These are phyloP conservation scores for Gallirallus australis DNA, from an alignment of 2,797 vertebrate species.

Conservation along the genomic window DNA sequence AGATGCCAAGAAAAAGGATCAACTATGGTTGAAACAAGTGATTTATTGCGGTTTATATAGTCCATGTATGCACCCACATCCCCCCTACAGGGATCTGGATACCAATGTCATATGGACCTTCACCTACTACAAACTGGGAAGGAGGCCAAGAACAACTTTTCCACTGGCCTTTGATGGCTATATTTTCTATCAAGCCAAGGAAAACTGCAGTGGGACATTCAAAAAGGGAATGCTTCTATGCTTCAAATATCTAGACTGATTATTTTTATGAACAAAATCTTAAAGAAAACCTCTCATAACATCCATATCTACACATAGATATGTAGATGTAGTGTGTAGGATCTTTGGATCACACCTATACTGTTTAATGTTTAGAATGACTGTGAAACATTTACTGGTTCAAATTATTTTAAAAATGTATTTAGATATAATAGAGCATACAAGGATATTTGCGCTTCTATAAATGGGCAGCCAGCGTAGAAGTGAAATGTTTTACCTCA, in stretches of 20 bases:
- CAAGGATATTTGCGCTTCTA: background rate
- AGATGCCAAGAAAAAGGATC: slow-evolving; percentile 38
- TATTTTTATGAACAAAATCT: background rate
- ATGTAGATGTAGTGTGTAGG: background rate
- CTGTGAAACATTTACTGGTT: background rate
- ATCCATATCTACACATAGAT: no score
- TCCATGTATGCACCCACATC: background rate
- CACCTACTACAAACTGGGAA: slow-evolving; percentile 34
- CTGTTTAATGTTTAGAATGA: background rate
- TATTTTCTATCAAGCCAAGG: slow-evolving; percentile 26
- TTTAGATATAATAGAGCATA: background rate
- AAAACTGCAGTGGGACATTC: slow-evolving; percentile 21
- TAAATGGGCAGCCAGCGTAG: background rate
- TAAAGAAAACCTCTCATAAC: background rate
- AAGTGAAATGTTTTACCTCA: background rate
- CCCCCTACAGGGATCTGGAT: slow-evolving; percentile 1
- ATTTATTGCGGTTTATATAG: slow-evolving; percentile 43
- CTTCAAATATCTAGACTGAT: background rate
- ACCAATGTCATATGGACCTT: slow-evolving; percentile 26
- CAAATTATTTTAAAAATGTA: background rate
- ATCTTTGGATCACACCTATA: background rate
- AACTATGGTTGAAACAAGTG: slow-evolving; percentile 37
- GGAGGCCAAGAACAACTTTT: slow-evolving; percentile 57
- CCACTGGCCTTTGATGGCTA: slow-evolving; percentile 24
- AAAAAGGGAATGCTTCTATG: background rate